Base-by-base conservation (phyloP, 1,140 invertebrate genomes). In the Ooceraea biroi region DNA sequence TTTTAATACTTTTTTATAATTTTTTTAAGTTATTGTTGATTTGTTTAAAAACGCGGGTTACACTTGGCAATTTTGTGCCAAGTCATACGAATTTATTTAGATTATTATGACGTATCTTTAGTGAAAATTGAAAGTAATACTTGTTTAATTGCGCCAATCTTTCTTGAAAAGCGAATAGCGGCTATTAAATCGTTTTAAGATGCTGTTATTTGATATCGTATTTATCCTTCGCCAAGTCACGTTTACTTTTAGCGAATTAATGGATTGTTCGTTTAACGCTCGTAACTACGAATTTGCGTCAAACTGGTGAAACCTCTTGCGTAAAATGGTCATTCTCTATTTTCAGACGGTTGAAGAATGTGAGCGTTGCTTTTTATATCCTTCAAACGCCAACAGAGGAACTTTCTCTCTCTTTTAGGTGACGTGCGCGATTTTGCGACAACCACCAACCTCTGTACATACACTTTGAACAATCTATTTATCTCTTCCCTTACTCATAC, bases 381-480 rank as follows among this genome's bases (percentile, higher is more conserved):
- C 65, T 25, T 19, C 44, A 36, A 76, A 41, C 76, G 65, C 17
- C 76, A 71, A 80, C 76, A 77, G 61, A 66, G 85, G 44, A 46
- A 68, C 65, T 17, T 25, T 41, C 19, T 69, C 8, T 82, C 22
- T 22, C 19, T 48, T 46, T 44, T 10, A 50, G 50, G 66, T 41
- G 68, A 85, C 66, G 55, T 72, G 27, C 77, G 36, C 46, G 41
- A 82, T 50, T 72, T 55, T 22, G 60, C 61, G 25, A 12, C 68
- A 57, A 50, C 48, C 61, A 85, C 48, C 3, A 25, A 46, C 66
- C 57, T 7, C 36, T 86, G 65, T 86, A 73, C 73, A 86, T 65
- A 86, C 48, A 86, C 8, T 11, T 71, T 82, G 46, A 60, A 73
- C 68, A 46, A 82, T 74, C 46, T 82, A 74, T 82, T 7, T 74